A percentile compares a stretch with the other conserved stretches of the same genome.
Evolutionary conservation across 2,113 vertebrate species (phyloP).

Genomic region (Geococcyx californianus): DNA sequence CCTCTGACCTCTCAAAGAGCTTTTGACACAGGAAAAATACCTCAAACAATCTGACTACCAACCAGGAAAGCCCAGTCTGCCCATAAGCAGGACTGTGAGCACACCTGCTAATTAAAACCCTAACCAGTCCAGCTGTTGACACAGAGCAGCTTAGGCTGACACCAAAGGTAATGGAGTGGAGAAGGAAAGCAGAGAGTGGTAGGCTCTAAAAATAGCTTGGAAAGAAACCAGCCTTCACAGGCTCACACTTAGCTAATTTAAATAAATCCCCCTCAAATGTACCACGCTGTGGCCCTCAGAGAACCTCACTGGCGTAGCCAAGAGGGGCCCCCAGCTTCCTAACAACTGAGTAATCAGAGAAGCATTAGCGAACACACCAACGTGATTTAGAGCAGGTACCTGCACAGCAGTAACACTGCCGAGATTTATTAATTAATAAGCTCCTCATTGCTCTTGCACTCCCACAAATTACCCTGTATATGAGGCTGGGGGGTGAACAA

Average conservation of each 20-base stretch:
- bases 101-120: not conserved
- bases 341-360: not conserved
- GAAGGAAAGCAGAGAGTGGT: not conserved
- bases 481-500: not conserved
- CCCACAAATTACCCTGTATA: accelerated
- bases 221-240: not conserved
- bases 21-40: not conserved
- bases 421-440: not conserved
- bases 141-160: not conserved
- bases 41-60: not conserved
- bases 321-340: not conserved
- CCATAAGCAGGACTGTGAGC: not conserved
- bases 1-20: not conserved
- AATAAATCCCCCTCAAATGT: not conserved
- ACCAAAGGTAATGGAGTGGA: not conserved
- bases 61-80: not conserved
- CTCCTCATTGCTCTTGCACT: not conserved
- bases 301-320: not conserved
- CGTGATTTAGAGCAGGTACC: not conserved
- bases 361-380: not conserved
- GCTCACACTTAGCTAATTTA: not conserved
- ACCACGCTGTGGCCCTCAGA: not conserved
- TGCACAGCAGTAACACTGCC: not conserved
- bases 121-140: not conserved
- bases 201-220: not conserved